These are phyloP conservation scores for Penelope pileata DNA, from an alignment of 2,113 vertebrate species.

Conservation along the genomic window DNA sequence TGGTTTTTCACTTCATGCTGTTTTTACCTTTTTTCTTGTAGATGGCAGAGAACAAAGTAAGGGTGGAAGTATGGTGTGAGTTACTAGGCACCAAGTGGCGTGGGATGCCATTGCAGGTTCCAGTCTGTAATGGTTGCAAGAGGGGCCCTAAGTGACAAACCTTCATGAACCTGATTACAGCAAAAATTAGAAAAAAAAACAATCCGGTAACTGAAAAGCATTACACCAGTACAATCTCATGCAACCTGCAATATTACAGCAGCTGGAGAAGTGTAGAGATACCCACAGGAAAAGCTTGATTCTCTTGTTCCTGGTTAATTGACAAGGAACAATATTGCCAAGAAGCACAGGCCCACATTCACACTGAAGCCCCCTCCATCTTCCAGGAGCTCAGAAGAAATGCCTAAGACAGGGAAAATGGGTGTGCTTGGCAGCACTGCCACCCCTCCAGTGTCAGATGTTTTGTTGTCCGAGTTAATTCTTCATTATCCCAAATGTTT, in stretches of 20 bases:
- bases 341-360: background rate
- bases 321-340: background rate
- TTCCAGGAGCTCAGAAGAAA: background rate
- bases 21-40: background rate
- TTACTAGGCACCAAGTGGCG: background rate
- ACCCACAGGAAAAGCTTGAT: background rate
- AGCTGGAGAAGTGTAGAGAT: background rate
- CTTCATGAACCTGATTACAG: background rate
- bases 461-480: background rate
- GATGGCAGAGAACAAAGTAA: background rate
- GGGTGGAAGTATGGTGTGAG: fast-evolving
- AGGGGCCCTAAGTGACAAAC: background rate
- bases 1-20: background rate
- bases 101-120: background rate
- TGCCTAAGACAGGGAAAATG: background rate
- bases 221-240: background rate
- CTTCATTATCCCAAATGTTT: background rate
- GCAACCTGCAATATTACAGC: background rate
- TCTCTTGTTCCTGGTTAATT: too few relatives aligned
- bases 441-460: background rate
- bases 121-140: background rate
- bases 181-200: background rate
- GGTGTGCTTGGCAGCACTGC: too few relatives aligned
- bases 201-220: background rate
- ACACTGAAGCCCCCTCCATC: background rate